Conservation (phyloP, 92 coral and sea anemone species). For the Epizoanthus rinbou region DNA sequence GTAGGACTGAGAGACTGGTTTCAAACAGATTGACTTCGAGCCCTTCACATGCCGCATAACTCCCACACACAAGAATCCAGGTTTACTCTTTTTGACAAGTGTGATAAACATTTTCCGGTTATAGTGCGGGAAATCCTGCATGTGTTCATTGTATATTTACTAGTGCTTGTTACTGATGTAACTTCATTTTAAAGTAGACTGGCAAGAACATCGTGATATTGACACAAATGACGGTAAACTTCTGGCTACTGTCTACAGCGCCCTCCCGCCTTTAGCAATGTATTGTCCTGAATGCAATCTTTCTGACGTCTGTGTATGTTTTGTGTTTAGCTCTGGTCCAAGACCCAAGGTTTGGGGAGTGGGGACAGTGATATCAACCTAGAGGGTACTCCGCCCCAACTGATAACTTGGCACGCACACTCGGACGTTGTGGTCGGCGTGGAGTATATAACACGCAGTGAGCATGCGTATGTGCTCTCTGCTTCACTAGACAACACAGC, state of each 20-base stretch:
- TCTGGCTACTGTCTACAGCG: neutral
- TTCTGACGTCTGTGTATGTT: neutral
- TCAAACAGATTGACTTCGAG: too few species aligned
- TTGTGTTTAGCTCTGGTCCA: conserved; percentile 76
- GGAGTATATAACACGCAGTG: conserved; percentile 62
- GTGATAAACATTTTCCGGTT: too few species aligned
- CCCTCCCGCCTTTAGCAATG: neutral
- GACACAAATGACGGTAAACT: too few species aligned
- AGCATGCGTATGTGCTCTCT: conserved; percentile 69
- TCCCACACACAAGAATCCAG: too few species aligned
- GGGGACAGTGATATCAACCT: conserved; percentile 55
- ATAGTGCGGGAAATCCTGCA: too few species aligned
- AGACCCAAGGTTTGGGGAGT: conserved; percentile 66
- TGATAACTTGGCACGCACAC: conserved; percentile 84
- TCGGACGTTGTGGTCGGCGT: conserved; percentile 74
- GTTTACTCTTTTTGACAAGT: too few species aligned
- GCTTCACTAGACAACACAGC: conserved; percentile 94
- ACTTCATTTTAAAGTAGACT: too few species aligned
- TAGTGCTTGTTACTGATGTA: too few species aligned
- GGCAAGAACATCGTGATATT: too few species aligned
- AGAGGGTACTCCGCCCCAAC: conserved; percentile 74
- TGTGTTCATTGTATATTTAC: too few species aligned
- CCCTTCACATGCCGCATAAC: too few species aligned
- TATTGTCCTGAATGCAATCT: neutral
- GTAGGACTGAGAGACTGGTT: conserved; percentile 26